Evolutionary conservation across 2,113 vertebrate genomes (phyloP), one percentile per base, ranked within the genome.

Genomic region (Furnarius figulus): DNA sequence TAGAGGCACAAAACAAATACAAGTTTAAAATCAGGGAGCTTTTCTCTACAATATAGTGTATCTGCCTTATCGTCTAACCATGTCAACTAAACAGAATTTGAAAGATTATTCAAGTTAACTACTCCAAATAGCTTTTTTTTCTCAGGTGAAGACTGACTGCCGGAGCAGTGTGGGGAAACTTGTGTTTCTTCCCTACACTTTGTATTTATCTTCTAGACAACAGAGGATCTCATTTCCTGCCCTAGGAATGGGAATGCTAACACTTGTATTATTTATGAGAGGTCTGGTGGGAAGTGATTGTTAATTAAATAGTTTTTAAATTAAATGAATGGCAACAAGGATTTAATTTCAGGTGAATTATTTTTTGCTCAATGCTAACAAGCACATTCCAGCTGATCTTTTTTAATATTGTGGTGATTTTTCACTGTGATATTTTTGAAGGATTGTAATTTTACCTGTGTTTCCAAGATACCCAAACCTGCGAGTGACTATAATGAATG

Each of bases 281-380:
- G 76, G 12, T 82, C 20, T 53, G 28, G 23, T 76, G 56, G 74
- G 35, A 91, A 91, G 14, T 4, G 3, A 44, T 62, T 83, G 55
- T 80, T 81, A 88, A 78, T 59, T 53, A 81, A 53, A 9, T 93
- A 80, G 55, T 92, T 96, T 67, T 90, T 89, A 95, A 89, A 89
- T 89, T 7, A 90, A 95, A 82, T 44, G 12, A 79, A 92, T 92
- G 73, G 39, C 56, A 96, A 80, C 63, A 70, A 91, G 67, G 55
- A 92, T 96, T 94, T 96, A 53, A 95, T 97, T 96, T 97, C 37
- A 83, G 88, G 9, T 85, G 52, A 96, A 47, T 61, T n/a, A 23
- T 62, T 85, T 90, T 93, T 96, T 76, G 10, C 58, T 66, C 79
- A 59, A 76, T 94, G 65, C 63, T n/a, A 86, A 27, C 55, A 83